phyloP scores from a whole-genome alignment of 2,113 vertebrate genomes.

The Leuciscus idus region DNA sequence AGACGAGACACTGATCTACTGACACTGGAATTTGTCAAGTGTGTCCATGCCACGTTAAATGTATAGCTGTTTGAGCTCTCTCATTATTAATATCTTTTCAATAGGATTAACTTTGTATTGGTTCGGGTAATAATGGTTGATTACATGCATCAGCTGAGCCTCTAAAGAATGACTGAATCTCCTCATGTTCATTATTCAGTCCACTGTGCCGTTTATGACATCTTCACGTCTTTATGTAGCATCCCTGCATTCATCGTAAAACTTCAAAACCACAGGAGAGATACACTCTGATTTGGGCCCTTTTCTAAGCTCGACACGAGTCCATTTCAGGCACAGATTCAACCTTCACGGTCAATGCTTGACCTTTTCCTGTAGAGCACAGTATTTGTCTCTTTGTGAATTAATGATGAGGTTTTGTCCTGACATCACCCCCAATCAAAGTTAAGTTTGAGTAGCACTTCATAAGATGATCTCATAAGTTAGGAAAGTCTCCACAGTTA shows the following conservation, averaged over 20 bases:
- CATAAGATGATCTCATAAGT: not conserved
- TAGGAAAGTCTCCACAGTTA: not conserved
- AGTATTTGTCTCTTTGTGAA: slow-evolving; percentile 2
- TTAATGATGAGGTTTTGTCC: not conserved
- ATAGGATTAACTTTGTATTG: not conserved
- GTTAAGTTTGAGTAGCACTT: not conserved
- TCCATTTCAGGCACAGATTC: not conserved
- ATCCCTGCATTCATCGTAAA: not conserved
- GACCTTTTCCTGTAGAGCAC: slow-evolving; percentile 10
- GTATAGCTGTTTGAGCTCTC: too few species aligned
- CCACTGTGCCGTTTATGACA: not conserved
- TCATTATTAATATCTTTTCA: slow-evolving; percentile 11
- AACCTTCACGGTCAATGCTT: not conserved
- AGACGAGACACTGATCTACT: not conserved
- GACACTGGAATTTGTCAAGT: not conserved
- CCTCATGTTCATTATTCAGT: not conserved
- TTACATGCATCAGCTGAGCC: slow-evolving; percentile 5
- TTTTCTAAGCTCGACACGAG: not conserved
- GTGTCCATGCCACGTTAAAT: not conserved
- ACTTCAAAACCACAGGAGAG: not conserved
- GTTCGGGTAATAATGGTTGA: not conserved
- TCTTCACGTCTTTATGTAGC: not conserved
- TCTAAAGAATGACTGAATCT: not conserved
- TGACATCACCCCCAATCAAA: not conserved
- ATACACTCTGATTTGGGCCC: not conserved